Evolutionary conservation across 1,140 invertebrate genomes (phyloP).

Genomic region (Drosophila aff.): DNA sequence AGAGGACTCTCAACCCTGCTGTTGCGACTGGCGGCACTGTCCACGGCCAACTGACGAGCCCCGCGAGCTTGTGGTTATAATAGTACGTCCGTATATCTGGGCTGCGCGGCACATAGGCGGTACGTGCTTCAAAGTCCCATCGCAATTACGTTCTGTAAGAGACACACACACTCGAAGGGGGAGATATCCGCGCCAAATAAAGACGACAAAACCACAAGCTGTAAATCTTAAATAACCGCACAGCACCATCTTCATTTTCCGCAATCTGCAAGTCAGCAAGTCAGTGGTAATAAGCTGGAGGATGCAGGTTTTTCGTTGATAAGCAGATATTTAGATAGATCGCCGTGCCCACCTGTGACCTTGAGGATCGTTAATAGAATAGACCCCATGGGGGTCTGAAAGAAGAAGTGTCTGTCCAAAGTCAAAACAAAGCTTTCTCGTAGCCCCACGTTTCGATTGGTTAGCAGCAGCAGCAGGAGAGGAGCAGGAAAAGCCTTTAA

Average conservation of each 20-base stretch:
- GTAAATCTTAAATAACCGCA: conserved; percentile 48
- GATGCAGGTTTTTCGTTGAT: conserved; percentile 6
- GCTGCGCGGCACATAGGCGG: not conserved
- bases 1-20: conserved; percentile 5
- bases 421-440: conserved; percentile 1
- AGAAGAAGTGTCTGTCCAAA: not conserved
- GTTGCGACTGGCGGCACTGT: conserved; percentile 40
- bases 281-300: conserved; percentile 14
- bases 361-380: conserved; percentile 13
- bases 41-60: conserved; percentile 45
- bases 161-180: not conserved
- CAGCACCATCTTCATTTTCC: conserved; percentile 7
- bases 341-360: conserved; percentile 17
- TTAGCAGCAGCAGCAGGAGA: not conserved
- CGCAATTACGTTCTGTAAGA: conserved; percentile 51
- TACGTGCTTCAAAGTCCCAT: conserved; percentile 56
- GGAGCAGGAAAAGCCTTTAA: not conserved
- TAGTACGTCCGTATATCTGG: conserved; percentile 32
- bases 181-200: conserved; percentile 24
- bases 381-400: not conserved
- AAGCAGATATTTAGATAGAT: conserved; percentile 1
- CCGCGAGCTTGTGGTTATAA: conserved; percentile 13
- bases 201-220: not conserved
- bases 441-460: not conserved
- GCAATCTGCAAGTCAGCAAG: conserved; percentile 44